phyloP scores from a whole-genome alignment of 2,888 invertebrate species.

The Mesopsocus fuscifrons region DNA sequence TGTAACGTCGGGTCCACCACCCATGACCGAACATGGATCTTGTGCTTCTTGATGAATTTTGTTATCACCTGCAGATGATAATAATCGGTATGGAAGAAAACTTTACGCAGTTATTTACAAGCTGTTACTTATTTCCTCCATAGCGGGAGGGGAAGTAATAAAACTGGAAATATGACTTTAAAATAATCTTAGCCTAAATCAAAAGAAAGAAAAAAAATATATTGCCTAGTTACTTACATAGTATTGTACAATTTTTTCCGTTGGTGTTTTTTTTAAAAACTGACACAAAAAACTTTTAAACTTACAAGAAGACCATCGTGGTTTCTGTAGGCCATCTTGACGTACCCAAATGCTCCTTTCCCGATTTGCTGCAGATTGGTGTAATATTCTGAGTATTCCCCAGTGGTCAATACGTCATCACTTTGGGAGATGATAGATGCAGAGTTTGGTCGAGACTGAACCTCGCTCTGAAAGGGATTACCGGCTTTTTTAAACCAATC shows the following conservation, averaged over 20 bases:
- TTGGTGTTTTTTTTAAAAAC: no score
- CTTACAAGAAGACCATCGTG: slow-evolving; percentile 32
- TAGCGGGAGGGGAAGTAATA: no score
- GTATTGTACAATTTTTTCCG: no score
- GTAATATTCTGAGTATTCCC: slow-evolving; percentile 35
- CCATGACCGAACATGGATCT: slow-evolving; percentile 46
- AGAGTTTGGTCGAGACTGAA: slow-evolving; percentile 28
- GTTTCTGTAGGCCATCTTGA: slow-evolving; percentile 43
- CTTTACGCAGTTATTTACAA: no score
- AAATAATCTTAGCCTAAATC: no score
- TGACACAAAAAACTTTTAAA: no score
- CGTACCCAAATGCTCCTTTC: slow-evolving; percentile 54
- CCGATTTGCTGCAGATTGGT: slow-evolving; percentile 47
- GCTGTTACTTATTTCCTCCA: no score
- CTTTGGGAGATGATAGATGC: slow-evolving; percentile 34
- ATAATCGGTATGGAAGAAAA: no score
- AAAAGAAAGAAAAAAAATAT: no score
- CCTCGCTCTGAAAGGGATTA: slow-evolving; percentile 1
- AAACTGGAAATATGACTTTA: no score
- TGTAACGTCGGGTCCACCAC: slow-evolving; percentile 32
- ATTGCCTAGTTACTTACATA: no score
- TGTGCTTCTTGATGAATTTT: slow-evolving; percentile 48
- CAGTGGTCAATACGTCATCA: slow-evolving; percentile 33
- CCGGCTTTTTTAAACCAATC: no score
- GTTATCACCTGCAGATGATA: slow-evolving; percentile 35